Evolutionary conservation across 2,113 vertebrate species (phyloP), one percentile per base, ranked within the genome.

Genomic region (Mus pahari): DNA sequence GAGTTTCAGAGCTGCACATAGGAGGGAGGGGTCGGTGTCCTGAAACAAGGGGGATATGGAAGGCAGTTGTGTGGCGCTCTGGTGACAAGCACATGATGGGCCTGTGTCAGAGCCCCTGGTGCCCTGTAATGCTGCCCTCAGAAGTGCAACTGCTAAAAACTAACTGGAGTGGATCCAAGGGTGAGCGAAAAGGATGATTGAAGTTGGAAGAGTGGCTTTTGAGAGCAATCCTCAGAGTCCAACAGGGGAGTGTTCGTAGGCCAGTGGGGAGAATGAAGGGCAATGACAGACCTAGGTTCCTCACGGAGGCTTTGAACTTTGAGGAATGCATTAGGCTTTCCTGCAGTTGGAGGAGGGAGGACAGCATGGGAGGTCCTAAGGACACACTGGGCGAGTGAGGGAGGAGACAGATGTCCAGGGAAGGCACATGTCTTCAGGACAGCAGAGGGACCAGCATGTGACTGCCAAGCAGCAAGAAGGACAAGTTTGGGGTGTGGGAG

Each of bases 301-400:
- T 73, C 24, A 1, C 28, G 16, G 24, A 53, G 31, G 12, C 53
- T 42, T 87, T n/a, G 78, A 48, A 31, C 7, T 55, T n/a, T 31
- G 50, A 11, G 68, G 48, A 45, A 45, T 7, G 0, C 4, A 26
- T 28, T 26, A 66, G 53, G 0, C 33, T 64, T 22, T 28, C 73
- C n/a, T 86, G 5, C 0, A 31, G 60, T 7, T 1, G 5, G 7
- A 75, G 70, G 22, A 71, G 45, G 55, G 9, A 20, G 36, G 24
- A 12, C n/a, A 36, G 48, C 5, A 4, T 0, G 5, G 39, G 22
- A 24, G 62, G 48, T 10, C 0, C 0, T 5, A n/a, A 42, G 50
- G 48, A 33, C 3, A 31, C 7, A 33, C 9, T 55, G 48, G 50
- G 50, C 7, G 3, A 14, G 1, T 24, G 22, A 55, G 42, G 39